Evolutionary conservation across 2,888 invertebrate species (phyloP), one percentile per base, ranked within the genome.

Genomic region (Actias luna): DNA sequence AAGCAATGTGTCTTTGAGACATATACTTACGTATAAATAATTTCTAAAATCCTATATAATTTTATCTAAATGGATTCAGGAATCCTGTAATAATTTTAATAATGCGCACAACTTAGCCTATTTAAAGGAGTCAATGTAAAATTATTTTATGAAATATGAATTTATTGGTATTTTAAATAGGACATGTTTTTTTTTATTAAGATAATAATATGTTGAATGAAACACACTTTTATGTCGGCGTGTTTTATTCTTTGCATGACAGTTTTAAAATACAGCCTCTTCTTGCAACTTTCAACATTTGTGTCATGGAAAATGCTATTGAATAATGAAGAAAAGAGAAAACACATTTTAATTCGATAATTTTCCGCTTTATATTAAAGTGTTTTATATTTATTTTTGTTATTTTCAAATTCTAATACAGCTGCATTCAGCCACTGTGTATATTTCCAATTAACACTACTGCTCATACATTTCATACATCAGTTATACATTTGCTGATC

Each of bases 61-160:
- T 25, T n/a, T 8, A 50, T 25, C 46, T 50, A 50, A 25, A 16
- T 10, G 46, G 25, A 25, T 50, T 50, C 10, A 25, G 22, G 12
- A 25, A 50, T 50, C 22, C 12, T 50, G 16, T 50, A 12, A 46
- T 25, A 46, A 46, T 46, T 46, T 46, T 10, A 42, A 46, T 46
- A 46, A 50, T 25, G 25, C 46, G 46, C 46, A 50, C 46, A 50
- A 50, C 25, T 12, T 50, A 50, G 22, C 3, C 25, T 22, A 8
- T 50, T 25, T 50, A 25, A 22, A 12, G 46, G n/a, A n/a, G 22
- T 25, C 25, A 25, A 25, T 25, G 46, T 50, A 50, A 50, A 25
- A 22, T 25, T 50, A 50, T 50, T 50, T 50, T 50, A 25, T 50
- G 10, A 50, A 12, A 50, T 50, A 50, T 50, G 46, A 50, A 50